Conservation (phyloP, 2,113 vertebrate genomes). For the Aphelocoma coerulescens region DNA sequence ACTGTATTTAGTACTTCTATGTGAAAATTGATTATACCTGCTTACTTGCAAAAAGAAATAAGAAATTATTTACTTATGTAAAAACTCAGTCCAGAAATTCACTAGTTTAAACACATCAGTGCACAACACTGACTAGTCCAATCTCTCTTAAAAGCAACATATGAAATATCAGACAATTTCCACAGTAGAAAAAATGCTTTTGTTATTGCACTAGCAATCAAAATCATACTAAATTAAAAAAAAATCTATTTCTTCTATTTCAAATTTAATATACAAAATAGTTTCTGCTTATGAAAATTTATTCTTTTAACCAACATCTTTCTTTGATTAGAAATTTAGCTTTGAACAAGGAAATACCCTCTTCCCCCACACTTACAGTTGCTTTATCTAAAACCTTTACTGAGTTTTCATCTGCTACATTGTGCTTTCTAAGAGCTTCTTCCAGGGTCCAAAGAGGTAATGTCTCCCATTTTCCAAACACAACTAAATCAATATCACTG, state of each 20-base stretch:
- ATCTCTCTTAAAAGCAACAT: neutral
- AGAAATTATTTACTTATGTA: neutral
- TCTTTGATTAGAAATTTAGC: neutral
- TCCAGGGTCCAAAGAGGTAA: slow-evolving; percentile 97
- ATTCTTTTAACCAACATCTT: neutral
- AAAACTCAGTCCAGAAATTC: neutral
- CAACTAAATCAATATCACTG: slow-evolving; percentile 97
- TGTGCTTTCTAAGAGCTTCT: slow-evolving; percentile 91
- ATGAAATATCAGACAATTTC: neutral
- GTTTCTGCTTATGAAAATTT: neutral
- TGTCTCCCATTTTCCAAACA: slow-evolving; percentile 96
- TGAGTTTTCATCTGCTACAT: slow-evolving; percentile 91
- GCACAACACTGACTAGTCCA: neutral
- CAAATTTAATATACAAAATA: neutral
- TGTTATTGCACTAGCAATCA: neutral
- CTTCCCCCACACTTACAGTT: slow-evolving; percentile 79
- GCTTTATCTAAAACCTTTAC: slow-evolving; percentile 98
- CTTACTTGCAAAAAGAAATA: neutral
- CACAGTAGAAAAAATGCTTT: neutral
- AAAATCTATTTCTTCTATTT: neutral
- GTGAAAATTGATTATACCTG: neutral
- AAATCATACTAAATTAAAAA: neutral
- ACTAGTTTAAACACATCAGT: neutral
- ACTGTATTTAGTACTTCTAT: neutral
- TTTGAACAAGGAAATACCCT: neutral